Base-by-base conservation (phyloP, 64 coral and sea anemone species). In the Exaiptasia diaphana region DNA sequence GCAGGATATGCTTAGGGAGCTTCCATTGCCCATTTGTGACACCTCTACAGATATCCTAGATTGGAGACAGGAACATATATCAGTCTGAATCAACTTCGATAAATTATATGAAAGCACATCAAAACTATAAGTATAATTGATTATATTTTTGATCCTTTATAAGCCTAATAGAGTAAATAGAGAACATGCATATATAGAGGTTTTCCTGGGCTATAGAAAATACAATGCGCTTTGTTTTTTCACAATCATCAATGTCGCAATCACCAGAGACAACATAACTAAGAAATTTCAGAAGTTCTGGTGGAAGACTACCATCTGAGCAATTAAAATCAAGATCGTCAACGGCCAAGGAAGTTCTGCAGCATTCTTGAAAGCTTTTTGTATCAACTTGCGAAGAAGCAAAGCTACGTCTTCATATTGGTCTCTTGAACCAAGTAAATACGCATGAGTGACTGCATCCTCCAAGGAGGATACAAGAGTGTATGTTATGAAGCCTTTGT, bases 281-380 rank as follows among this genome's bases (percentile, higher is more conserved):
- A 32, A 76, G 52, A 30, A 76, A 76, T 32, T 76, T 76, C 73
- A 57, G 23, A 29, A 76, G 73, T 45, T 76, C 73, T 40, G 73
- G 42, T 4, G 73, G 73, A 15, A 76, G 49, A 54, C 13, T 22
- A 5, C 70, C 57, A 32, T 86, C 72, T 22, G 83, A 72, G 35
- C 41, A 74, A 18, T 50, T 86, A 39, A 77, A 12, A 4, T 86
- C 83, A 65, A 86, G 31, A 60, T 85, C 82, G 50, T 85, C 68
- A n/a, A 68, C 68, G 68, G 67, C 82, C 82, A 85, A n/a, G 50
- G 50, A 32, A 85, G 46, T 33, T 22, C 22, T 12, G 38, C 17
- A 15, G 35, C 38, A 27, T 85, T 8, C n/a, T 61, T 83, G 25
- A 61, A 85, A 11, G 64, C 50, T 43, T 41, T 22, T 24, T 46